These are phyloP conservation scores for Gonioctena quinquepunctata DNA, from an alignment of 1,140 invertebrate species.

Conservation along the genomic window DNA sequence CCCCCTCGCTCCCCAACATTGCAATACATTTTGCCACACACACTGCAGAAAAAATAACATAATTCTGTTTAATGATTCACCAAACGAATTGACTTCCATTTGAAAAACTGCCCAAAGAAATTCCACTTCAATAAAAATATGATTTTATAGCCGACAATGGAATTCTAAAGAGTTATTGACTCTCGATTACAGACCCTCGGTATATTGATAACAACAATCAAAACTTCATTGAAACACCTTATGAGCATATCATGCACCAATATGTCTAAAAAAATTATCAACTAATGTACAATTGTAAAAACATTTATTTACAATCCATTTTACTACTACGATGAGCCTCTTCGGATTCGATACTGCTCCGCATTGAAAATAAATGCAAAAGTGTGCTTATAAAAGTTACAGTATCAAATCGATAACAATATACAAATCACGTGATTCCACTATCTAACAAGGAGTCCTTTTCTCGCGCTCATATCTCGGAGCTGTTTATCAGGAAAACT, in stretches of 20 bases:
- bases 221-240: conserved; percentile 8
- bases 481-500: not conserved
- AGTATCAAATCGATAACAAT: conserved; percentile 15
- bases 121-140: no score
- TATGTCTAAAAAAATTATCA: conserved; percentile 33
- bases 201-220: no score
- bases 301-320: conserved; percentile 35
- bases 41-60: no score
- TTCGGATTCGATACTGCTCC: conserved; percentile 5
- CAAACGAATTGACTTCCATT: no score
- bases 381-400: not conserved
- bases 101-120: no score
- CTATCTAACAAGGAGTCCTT: not conserved
- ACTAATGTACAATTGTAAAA: conserved; percentile 34
- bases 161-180: no score
- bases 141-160: no score
- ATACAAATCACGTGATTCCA: not conserved
- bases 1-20: no score
- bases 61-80: no score
- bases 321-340: conserved; percentile 10
- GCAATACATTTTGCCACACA: no score
- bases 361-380: conserved; percentile 7
- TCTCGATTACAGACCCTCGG: no score
- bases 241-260: conserved; percentile 38
- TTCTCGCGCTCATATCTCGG: not conserved